Evolutionary conservation across 2,113 vertebrate species (phyloP), one percentile per base, ranked within the genome.

Genomic region (Nibea albiflora): DNA sequence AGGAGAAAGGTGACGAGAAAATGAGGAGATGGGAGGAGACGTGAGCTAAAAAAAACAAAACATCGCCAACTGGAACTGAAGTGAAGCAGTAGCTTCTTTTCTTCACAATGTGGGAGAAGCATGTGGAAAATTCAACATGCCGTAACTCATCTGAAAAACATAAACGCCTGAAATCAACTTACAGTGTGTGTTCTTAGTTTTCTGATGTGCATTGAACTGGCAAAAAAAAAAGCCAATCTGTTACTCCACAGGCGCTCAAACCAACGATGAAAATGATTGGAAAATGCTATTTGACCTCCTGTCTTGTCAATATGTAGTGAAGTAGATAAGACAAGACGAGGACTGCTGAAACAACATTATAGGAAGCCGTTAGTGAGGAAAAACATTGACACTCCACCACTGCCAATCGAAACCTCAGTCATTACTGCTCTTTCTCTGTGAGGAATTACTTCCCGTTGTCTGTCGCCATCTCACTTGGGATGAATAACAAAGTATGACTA

Each of bases 261-360:
- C 39, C 58, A 73, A 24, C 39, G 28, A 31, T 42, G 58, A 68
- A 4, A 75, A 22, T 67, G 6, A 69, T 28, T 73, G 58, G 56
- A 67, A 73, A 77, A 85, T 50, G 49, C 47, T 20, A 14, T 81
- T 52, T 83, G 83, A 85, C 76, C 74, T 79, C 62, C 15, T 17
- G 57, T 35, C 54, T 66, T 53, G 53, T 85, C 78, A 83, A 84
- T 83, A 81, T 20, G 53, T 3, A 26, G 58, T 65, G 81, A 84
- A 31, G n/a, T 12, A 89, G 86, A 90, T 76, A 83, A 89, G 71
- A 63, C 28, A n/a, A 81, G 79, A 78, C n/a, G 56, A 63, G 49
- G 58, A 42, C 10, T 76, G 85, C 85, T 90, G 83, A 90, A 87
- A 75, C 70, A 83, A 83, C 86, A 83, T 19, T 73, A 88, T 83